Conservation (phyloP, 2,888 invertebrate genomes). For the Thereva nobilitata region DNA sequence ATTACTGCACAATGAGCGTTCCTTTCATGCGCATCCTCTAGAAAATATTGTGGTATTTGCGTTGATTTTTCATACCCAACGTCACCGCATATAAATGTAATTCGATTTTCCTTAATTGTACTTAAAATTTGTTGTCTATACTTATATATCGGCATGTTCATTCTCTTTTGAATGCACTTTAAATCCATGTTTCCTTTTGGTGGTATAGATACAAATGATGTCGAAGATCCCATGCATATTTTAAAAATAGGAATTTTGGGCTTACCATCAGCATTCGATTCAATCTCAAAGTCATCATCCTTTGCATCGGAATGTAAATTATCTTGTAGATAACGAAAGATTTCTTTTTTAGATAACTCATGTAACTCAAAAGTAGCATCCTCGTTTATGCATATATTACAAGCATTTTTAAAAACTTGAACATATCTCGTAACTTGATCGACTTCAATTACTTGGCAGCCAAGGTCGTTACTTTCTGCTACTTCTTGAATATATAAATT, state of each 20-base stretch:
- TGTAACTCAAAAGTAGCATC: neutral
- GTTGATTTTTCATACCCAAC: conserved; percentile 92
- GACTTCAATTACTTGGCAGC: neutral
- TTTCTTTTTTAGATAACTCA: neutral
- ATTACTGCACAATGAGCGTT: conserved; percentile 77
- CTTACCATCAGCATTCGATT: neutral
- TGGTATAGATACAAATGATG: neutral
- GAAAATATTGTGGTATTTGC: conserved; percentile 86
- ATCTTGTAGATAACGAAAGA: conserved; percentile 3
- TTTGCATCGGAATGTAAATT: neutral
- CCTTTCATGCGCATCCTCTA: conserved; percentile 71
- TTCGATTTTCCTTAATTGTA: conserved; percentile 71
- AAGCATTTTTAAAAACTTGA: conserved; percentile 7
- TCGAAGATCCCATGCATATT: conserved; percentile 3
- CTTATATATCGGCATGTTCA: conserved; percentile 70
- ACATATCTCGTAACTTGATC: neutral
- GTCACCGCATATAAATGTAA: conserved; percentile 86
- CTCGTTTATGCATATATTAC: neutral
- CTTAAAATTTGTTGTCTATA: conserved; percentile 75
- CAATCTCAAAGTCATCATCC: neutral
- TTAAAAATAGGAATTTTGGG: conserved; percentile 15
- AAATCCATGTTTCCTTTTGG: neutral
- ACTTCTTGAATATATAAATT: neutral
- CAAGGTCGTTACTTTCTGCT: too few relatives aligned
- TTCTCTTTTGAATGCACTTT: neutral